A percentile compares a stretch with the other conserved stretches of the same genome.
These are phyloP conservation scores for Paralichthys olivaceus DNA, from an alignment of 2,113 vertebrate species.

Conservation along the genomic window DNA sequence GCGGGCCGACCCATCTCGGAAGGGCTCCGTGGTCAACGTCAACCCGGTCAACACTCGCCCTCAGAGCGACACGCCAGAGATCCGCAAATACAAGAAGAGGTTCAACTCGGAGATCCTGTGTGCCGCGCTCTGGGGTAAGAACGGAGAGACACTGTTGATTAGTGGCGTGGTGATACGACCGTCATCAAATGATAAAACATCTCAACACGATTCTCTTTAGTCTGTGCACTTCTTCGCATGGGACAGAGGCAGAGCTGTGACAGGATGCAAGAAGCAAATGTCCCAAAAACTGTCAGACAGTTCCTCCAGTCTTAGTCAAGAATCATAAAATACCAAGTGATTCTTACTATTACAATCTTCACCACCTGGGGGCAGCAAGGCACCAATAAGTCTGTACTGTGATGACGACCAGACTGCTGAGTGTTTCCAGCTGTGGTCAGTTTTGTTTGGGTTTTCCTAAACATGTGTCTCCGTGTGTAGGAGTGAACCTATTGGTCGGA, in stretches of 20 bases:
- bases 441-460: background rate
- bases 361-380: conserved; percentile 59
- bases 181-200: no score
- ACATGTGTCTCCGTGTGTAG: conserved; percentile 71
- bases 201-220: no score
- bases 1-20: conserved; percentile 94
- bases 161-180: no score
- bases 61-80: conserved; percentile 98
- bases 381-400: background rate
- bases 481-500: conserved; percentile 96
- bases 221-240: no score
- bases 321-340: no score
- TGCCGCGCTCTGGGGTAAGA: conserved; percentile 96
- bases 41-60: conserved; percentile 98
- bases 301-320: no score
- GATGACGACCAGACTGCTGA: background rate
- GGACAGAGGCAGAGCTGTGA: no score
- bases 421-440: background rate
- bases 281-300: no score
- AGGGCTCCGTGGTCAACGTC: conserved; percentile 98
- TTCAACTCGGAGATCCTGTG: conserved; percentile 99
- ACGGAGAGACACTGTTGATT: background rate
- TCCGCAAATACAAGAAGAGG: conserved; percentile 99
- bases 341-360: background rate
- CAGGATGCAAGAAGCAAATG: no score